Base-by-base conservation (phyloP, 30 jellyfish, hydroid and myxozoan species). In the Hydractinia echinata region DNA sequence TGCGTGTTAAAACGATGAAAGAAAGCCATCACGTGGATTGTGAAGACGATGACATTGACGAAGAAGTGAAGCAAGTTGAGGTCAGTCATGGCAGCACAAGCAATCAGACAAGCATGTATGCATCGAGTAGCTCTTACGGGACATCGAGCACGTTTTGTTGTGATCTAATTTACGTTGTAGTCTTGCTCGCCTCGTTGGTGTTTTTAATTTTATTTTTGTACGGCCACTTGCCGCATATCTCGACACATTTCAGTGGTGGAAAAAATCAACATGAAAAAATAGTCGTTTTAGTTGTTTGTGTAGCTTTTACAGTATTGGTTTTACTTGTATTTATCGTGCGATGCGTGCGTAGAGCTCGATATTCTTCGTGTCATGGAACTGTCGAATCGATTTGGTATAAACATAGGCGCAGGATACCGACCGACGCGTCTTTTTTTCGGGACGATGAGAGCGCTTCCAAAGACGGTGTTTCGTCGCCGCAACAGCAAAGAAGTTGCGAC, bases 51-150 rank as follows among this genome's bases (percentile, higher is more conserved):
- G 74, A 64, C 74, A 74, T 48, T 52, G 83, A 74, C 66, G 68
- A 21, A 0, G 83, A 74, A 48, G 69, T 20, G 4, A 7, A 4
- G 7, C 79, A 55, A 77, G 81, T 51, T 10, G 85, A 77, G 52
- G 51, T 77, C 52, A 77, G 85, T 66, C 85, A 77, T 55, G 85
- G 85, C 15, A 77, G 85, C 4, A 51, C 85, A 30, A 55, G 39
- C 1, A 61, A 77, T 5, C 85, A 54, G 49, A 6, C 81, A 7
- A 77, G 79, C 53, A 54, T 77, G 39, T 77, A 20, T 55, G 61
- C 68, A 48, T n/a, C 61, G 8, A 30, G 30, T 19, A 16, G 13
- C 66, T 7, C 14, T 55, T 4, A 19, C 39, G 13, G 3, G 68
- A 55, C 20, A 5, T 30, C 13, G 48, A 5, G n/a, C 66, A 19